Evolutionary conservation across 2,888 invertebrate species (phyloP).

Genomic region (Malacosoma neustria): DNA sequence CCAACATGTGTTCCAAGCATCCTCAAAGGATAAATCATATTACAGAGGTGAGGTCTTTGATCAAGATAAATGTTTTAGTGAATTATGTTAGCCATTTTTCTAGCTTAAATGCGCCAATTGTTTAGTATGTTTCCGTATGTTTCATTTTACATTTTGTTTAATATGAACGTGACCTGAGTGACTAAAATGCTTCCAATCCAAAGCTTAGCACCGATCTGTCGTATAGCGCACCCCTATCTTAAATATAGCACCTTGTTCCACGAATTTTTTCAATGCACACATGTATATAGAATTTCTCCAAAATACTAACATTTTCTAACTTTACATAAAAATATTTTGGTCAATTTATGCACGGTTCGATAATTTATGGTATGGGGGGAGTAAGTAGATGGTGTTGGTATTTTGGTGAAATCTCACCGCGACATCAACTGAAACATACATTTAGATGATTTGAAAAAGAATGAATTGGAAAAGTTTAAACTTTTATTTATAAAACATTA

Average conservation of each 20-base stretch:
- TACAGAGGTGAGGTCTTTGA: constrained; percentile 53
- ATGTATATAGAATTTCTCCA: constrained; percentile 53
- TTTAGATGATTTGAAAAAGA: constrained; percentile 6
- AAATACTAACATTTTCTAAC: constrained; percentile 69
- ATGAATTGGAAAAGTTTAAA: no score
- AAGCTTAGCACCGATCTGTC: constrained; percentile 54
- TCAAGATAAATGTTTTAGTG: constrained; percentile 11
- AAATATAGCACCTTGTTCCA: constrained; percentile 8
- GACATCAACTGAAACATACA: constrained; percentile 49
- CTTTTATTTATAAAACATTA: no score
- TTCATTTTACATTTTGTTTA: constrained; percentile 3
- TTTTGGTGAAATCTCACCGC: constrained; percentile 65
- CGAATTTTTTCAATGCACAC: constrained; percentile 23
- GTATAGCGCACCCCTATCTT: constrained; percentile 39
- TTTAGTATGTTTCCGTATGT: constrained; percentile 5
- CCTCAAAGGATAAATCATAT: constrained; percentile 49
- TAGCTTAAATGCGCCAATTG: not conserved
- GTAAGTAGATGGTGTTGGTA: constrained; percentile 67
- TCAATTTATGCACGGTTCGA: constrained; percentile 45
- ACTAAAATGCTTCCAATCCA: constrained; percentile 44
- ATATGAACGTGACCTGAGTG: constrained; percentile 17
- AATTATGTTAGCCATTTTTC: constrained; percentile 11
- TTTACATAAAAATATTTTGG: constrained; percentile 25
- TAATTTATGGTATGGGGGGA: constrained; percentile 38
- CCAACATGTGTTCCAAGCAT: constrained; percentile 68